phyloP scores from a whole-genome alignment of 2,888 invertebrate genomes.

The Mamestra brassicae region DNA sequence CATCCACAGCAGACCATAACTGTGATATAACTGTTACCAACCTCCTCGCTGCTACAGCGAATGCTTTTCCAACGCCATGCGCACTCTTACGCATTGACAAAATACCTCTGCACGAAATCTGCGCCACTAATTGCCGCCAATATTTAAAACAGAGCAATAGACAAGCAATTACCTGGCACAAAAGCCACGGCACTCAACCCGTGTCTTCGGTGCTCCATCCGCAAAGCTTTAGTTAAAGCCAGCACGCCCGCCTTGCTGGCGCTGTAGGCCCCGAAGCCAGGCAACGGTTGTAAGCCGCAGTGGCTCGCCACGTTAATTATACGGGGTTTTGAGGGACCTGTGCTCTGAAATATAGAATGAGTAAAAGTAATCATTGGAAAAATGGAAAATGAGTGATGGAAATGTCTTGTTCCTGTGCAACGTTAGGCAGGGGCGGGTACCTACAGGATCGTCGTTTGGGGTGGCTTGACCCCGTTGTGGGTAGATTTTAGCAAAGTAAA shows the following conservation, averaged over 20 bases:
- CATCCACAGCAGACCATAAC: too few species aligned
- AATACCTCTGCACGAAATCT: neutral
- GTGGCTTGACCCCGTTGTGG: too few species aligned
- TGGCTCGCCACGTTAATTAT: conserved; percentile 96
- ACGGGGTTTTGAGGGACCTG: conserved; percentile 86
- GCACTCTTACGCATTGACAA: neutral
- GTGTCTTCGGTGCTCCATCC: conserved; percentile 93
- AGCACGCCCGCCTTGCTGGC: conserved; percentile 95
- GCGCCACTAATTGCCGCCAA: neutral
- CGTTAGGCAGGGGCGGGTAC: too few species aligned
- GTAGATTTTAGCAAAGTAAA: too few species aligned
- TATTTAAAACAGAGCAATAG: conserved; percentile 1
- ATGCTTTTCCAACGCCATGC: neutral
- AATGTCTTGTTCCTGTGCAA: too few species aligned
- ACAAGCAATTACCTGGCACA: conserved; percentile 92
- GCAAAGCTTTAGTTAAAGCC: conserved; percentile 93
- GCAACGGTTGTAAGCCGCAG: conserved; percentile 93
- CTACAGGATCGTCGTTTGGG: too few species aligned
- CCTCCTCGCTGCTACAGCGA: too few species aligned
- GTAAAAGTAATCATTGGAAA: neutral
- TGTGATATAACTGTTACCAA: too few species aligned
- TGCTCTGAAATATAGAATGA: conserved; percentile 62
- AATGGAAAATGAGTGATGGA: neutral
- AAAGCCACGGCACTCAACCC: conserved; percentile 94
- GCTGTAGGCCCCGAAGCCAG: conserved; percentile 94